Evolutionary conservation across 2,113 vertebrate genomes (phyloP), one percentile per base, ranked within the genome.

Genomic region (Myiopsitta monachus): DNA sequence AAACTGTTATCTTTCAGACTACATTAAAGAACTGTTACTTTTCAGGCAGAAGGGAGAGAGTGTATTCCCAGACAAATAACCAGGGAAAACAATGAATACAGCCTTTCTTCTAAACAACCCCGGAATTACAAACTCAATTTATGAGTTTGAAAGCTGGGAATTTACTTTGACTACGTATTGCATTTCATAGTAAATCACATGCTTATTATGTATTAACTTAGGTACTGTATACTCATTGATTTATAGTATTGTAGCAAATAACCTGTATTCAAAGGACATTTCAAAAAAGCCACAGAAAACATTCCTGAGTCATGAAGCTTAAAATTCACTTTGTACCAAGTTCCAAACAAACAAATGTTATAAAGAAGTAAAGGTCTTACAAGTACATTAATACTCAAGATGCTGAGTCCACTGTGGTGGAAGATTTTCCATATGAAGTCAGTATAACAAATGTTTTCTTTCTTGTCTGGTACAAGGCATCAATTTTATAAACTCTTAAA

Each of bases 1-100:
- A 59, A 92, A 72, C 69, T 74, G 79, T 57, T 92, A 66, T 88
- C 82, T 94, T 95, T 90, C 90, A 95, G 82, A 61, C 19, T 88
- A 67, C 87, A 91, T 94, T 88, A 95, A 93, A 87, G 82, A 90
- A 83, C 30, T 70, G 75, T 57, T 97, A 70, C 39, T 95, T 92
- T 90, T 83, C 64, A 78, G 73, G 51, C 90, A 95, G 61, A 75
- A 87, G 92, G 87, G 89, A 94, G 67, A 14, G 87, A 81, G 27
- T n/a, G 19, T 78, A 95, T 95, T 94, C 91, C 95, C 91, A 94
- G 46, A 72, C 75, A 94, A 95, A 94, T 93, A 95, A 95, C 61
- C 61, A 47, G 47, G 38, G 39, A 94, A 33, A 95, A 87, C 55
- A 91, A 93, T 77, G 72, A 92, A 94, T 93, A 91, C 39, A 94